These are phyloP conservation scores for Anoura caudifer DNA, from an alignment of 2,113 vertebrate genomes.

Conservation along the genomic window DNA sequence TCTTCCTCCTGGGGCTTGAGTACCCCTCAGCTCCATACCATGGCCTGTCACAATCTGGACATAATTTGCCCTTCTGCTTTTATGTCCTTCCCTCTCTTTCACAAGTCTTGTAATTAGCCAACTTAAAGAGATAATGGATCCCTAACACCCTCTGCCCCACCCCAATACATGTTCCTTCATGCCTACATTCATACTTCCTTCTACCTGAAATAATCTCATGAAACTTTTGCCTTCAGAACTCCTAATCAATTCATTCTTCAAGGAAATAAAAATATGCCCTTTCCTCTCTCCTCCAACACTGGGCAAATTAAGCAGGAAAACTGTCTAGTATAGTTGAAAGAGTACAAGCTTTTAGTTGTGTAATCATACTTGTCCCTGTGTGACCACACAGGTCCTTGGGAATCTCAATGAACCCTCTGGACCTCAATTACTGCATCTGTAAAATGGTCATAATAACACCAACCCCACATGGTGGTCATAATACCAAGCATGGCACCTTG, in stretches of 20 bases:
- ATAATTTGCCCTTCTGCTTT: background rate
- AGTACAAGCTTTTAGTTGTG: background rate
- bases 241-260: background rate
- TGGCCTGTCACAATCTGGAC: background rate
- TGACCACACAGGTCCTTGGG: background rate
- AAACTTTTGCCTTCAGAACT: background rate
- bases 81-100: background rate
- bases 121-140: background rate
- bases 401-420: background rate
- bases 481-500: background rate
- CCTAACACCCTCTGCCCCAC: background rate
- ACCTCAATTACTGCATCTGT: background rate
- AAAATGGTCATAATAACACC: background rate
- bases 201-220: background rate
- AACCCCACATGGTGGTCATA: background rate
- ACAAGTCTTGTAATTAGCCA: background rate
- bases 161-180: background rate
- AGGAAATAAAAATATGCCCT: background rate
- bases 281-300: background rate
- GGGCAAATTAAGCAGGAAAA: background rate
- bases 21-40: background rate
- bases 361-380: background rate
- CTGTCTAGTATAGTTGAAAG: background rate
- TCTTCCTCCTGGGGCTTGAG: background rate
- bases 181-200: background rate